Base-by-base conservation (phyloP, 2,797 vertebrate genomes). In the Lerista edwardsae region DNA sequence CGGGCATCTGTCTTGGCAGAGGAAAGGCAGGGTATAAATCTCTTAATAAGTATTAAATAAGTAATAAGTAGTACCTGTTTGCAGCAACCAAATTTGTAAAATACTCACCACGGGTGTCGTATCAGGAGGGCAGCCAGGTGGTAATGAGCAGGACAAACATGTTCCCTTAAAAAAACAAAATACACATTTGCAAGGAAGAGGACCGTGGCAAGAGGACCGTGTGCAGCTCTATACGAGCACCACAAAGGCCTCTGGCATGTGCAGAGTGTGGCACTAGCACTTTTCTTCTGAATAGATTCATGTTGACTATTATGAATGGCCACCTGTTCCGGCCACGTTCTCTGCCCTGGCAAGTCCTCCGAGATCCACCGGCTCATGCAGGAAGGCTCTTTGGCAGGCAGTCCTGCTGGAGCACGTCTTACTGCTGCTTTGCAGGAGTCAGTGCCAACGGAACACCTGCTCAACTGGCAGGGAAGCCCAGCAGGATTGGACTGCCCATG, bases 101-200 rank as follows among this genome's bases (percentile, higher is more conserved):
- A 83, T 89, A 95, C 96, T 96, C 94, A 98, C 97, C 3, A 95
- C 75, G n/a, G 87, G 91, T 72, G 87, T 86, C 1, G 94, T 94
- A 93, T 96, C 94, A 1, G 84, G 51, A 0, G 97, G 97, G 88
- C 98, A 99, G 2, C 85, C 55, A 1, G 90, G 88, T 10, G 74
- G 2, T 0, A 93, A 91, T 0, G 73, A 75, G 85, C 97, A 97
- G 47, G 86, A 65, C 1, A 84, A 90, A 88, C 97, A 97, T 55
- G 86, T 95, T 95, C 95, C 96, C 97, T 91, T 55, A 90, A 83
- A 83, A 91, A 93, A 91, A 90, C 90, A 91, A 90, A 90, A 6
- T 19, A 19, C 64, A 93, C 87, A 31, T 76, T 61, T 77, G 36
- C 23, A 31, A 6, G 44, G 89, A 34, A 5, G 31, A 55, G 79